Evolutionary conservation across 2,888 invertebrate species (phyloP).

Genomic region (Eilema sororculum): DNA sequence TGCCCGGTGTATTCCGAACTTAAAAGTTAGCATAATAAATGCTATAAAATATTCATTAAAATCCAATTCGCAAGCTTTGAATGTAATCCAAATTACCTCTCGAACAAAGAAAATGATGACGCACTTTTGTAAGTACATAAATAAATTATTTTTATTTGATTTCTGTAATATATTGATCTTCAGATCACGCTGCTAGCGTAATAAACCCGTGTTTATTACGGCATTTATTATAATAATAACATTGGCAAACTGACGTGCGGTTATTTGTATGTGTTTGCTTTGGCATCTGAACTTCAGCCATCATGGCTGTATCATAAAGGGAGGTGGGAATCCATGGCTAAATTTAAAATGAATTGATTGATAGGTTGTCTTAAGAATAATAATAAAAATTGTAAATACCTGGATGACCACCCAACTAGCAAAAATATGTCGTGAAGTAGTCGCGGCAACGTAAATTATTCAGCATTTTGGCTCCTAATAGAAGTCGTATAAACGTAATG

Average conservation of each 20-base stretch:
- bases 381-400: neutral
- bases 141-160: constrained; percentile 6
- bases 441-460: too few relatives aligned
- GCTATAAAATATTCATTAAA: too few relatives aligned
- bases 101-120: too few relatives aligned
- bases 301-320: constrained; percentile 18
- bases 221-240: constrained; percentile 41
- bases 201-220: constrained; percentile 30
- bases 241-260: constrained; percentile 10
- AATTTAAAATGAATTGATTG: constrained; percentile 21
- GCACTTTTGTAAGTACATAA: neutral
- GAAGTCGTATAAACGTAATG: too few relatives aligned
- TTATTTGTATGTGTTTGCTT: constrained; percentile 36
- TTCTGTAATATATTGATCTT: neutral
- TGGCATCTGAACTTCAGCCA: constrained; percentile 26
- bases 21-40: too few relatives aligned
- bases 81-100: too few relatives aligned
- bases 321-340: constrained; percentile 21
- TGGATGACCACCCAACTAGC: too few relatives aligned
- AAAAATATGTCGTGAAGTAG: too few relatives aligned
- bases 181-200: constrained; percentile 12
- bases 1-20: too few relatives aligned
- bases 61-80: too few relatives aligned
- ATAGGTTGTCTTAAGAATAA: too few relatives aligned
- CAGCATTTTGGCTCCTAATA: too few relatives aligned